Evolutionary conservation across 2,113 vertebrate species (phyloP).

Genomic region (Rhinichthys klamathensis): DNA sequence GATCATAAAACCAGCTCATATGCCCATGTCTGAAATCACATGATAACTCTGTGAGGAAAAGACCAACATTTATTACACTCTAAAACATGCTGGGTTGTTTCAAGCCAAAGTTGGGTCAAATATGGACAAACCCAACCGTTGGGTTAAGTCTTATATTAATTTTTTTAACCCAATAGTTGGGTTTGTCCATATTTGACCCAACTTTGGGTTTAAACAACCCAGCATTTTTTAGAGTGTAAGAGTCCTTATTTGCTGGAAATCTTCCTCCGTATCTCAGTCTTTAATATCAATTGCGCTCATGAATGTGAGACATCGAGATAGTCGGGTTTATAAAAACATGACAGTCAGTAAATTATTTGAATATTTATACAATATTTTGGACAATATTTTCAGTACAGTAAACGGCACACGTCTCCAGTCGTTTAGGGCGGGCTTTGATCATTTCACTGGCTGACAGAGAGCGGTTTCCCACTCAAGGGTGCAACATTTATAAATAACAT

Average conservation of each 20-base stretch:
- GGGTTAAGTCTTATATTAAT: too few species aligned
- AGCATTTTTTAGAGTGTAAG: too few species aligned
- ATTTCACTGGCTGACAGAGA: constrained; percentile 72
- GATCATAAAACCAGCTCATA: background rate
- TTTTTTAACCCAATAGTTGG: too few species aligned
- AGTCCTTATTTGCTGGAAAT: background rate
- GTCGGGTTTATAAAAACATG: background rate
- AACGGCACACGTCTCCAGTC: background rate
- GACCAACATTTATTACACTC: background rate
- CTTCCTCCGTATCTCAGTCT: background rate
- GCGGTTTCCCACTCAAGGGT: constrained; percentile 69
- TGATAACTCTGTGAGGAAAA: background rate
- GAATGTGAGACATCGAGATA: background rate
- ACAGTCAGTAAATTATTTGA: background rate
- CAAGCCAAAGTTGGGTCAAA: too few species aligned
- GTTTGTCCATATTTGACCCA: too few species aligned
- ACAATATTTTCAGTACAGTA: background rate
- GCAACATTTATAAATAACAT: constrained; percentile 75
- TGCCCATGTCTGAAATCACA: background rate
- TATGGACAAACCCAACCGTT: too few species aligned
- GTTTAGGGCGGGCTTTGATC: constrained; percentile 15
- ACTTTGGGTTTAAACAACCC: too few species aligned
- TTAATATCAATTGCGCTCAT: too few species aligned
- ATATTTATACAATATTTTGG: background rate
- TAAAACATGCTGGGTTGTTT: too few species aligned